Percentiles rank a stretch among this genome's conserved stretches.
These are phyloP conservation scores for Xestoiulus laeticollis DNA, from an alignment of 2,888 invertebrate species.

Conservation along the genomic window DNA sequence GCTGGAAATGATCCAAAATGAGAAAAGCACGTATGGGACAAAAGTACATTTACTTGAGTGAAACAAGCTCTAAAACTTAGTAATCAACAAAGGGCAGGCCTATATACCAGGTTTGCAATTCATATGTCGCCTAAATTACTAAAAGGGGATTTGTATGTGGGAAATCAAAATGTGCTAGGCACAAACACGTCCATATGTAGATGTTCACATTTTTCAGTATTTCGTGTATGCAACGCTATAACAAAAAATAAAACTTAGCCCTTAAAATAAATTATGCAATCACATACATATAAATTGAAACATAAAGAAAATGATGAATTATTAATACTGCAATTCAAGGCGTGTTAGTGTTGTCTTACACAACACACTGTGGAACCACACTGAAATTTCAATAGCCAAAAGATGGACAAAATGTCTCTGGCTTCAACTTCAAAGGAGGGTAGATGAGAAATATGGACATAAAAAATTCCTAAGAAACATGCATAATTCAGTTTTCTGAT, in stretches of 20 bases:
- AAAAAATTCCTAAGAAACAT: background rate
- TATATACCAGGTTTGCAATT: background rate
- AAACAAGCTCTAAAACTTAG: background rate
- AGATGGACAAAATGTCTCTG: background rate
- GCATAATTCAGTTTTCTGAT: no score
- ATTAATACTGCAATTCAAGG: background rate
- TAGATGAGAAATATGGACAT: background rate
- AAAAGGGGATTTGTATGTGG: background rate
- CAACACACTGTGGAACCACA: background rate
- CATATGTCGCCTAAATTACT: background rate
- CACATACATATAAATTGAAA: slow-evolving; percentile 3
- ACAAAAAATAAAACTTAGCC: background rate
- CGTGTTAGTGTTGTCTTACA: background rate
- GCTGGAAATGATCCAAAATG: slow-evolving; percentile 35
- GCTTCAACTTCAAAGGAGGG: background rate
- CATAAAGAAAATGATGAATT: slow-evolving; percentile 34
- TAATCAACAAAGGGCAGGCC: slow-evolving; percentile 31
- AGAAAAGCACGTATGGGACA: background rate
- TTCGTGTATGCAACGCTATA: background rate
- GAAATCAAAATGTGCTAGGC: slow-evolving; percentile 13
- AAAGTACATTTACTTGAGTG: background rate
- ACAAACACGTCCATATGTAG: background rate
- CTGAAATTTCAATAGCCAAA: background rate
- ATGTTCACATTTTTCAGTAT: background rate
- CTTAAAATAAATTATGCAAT: slow-evolving; percentile 18